Base-by-base conservation (phyloP, 2,888 invertebrate genomes). In the Bedellia somnulentella region DNA sequence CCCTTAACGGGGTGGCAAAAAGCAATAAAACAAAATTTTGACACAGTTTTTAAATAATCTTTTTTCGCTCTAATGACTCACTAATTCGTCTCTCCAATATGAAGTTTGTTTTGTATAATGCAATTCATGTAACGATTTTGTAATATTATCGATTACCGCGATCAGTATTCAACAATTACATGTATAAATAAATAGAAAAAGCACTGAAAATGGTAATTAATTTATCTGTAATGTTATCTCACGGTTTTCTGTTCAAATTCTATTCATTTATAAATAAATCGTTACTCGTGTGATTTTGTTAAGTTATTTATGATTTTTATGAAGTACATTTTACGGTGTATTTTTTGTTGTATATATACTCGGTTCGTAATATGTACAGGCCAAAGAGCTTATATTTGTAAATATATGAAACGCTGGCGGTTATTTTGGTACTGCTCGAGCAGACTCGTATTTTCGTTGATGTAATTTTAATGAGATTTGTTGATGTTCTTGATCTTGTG, bases 401-500 rank as follows among this genome's bases (percentile, higher is more conserved):
- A 61, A 73, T 71, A 70, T 46, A 47, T 45, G 43, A 43, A 13
- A 28, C 21, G 21, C 28, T 28, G 18, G 10, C 15, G 11, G 27
- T 17, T 27, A n/a, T n/a, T n/a, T n/a, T n/a, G n/a, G n/a, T n/a
- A n/a, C n/a, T n/a, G n/a, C n/a, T n/a, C n/a, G n/a, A n/a, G n/a
- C 12, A 11, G 16, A 8, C 13, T 15, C 18, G 9, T 18, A 21
- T 50, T 63, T 73, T 66, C 71, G 73, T 73, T 75, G 59, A 59
- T 60, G 67, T 73, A 68, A 64, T 75, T 68, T 57, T 57, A 68
- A 75, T 70, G 70, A 61, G 47, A 73, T 71, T 71, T 76, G 76
- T 76, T 76, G 73, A 75, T 75, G 73, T 75, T 76, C 75, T 70
- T 57, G 49, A 64, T 68, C 70, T 71, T 66, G 70, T 71, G 73